Conservation (phyloP, 2,797 vertebrate species). For the Pygocentrus nattereri region DNA sequence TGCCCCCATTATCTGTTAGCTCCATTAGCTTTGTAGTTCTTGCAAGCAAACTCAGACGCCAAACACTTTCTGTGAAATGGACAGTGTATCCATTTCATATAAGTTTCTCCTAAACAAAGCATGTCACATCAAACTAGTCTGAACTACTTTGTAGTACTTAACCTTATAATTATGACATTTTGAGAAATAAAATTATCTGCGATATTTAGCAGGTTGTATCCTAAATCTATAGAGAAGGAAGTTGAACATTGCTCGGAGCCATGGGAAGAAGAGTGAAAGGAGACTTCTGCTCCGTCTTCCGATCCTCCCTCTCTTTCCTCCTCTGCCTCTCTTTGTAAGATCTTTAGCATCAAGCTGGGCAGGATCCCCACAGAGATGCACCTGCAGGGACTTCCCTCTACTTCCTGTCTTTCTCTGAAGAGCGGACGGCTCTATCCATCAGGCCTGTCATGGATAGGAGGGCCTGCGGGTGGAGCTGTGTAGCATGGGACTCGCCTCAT, state of each 20-base stretch:
- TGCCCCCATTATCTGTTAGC: too few relatives aligned
- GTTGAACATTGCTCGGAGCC: not conserved
- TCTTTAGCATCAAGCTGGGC: slow-evolving; percentile 16
- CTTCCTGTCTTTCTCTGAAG: slow-evolving; percentile 56
- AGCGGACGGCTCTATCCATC: slow-evolving; percentile 75
- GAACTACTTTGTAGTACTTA: too few relatives aligned
- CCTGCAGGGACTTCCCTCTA: slow-evolving; percentile 42
- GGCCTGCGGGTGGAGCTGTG: slow-evolving; percentile 70
- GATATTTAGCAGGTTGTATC: not conserved
- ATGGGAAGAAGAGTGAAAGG: not conserved
- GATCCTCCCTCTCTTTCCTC: slow-evolving; percentile 57
- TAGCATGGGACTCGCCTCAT: slow-evolving; percentile 80
- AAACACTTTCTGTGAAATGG: too few relatives aligned
- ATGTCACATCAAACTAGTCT: too few relatives aligned
- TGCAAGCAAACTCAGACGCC: too few relatives aligned
- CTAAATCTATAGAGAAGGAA: not conserved
- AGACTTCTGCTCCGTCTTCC: slow-evolving; percentile 4
- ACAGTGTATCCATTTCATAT: too few relatives aligned
- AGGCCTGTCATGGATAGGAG: slow-evolving; percentile 75
- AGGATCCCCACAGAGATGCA: slow-evolving; percentile 46
- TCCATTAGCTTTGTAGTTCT: too few relatives aligned
- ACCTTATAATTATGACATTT: too few relatives aligned
- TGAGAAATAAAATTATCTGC: not conserved
- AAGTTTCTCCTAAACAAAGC: too few relatives aligned
- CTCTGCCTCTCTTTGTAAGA: slow-evolving; percentile 29